Conservation (phyloP, 1,140 invertebrate species). For the Drosophila sucinea region DNA sequence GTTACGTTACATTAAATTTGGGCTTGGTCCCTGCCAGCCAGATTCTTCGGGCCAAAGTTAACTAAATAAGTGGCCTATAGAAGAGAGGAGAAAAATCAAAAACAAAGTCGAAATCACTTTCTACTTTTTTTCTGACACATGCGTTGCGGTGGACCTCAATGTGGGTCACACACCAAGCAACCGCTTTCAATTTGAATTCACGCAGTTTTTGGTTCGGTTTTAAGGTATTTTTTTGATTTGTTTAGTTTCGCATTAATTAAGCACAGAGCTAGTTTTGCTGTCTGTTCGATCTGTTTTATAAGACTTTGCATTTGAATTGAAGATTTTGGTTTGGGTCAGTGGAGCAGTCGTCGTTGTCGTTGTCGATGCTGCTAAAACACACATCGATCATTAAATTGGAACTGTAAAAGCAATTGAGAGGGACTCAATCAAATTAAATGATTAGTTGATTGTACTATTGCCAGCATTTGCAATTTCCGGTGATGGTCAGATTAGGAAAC, state of each 20-base stretch:
- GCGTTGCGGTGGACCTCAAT: constrained; percentile 53
- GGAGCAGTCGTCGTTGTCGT: constrained; percentile 25
- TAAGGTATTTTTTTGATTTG: constrained; percentile 54
- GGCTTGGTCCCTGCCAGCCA: constrained; percentile 3
- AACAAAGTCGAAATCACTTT: constrained; percentile 58
- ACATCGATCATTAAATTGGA: constrained; percentile 48
- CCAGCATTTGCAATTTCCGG: constrained; percentile 17
- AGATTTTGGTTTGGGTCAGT: constrained; percentile 50
- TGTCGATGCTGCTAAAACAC: neutral
- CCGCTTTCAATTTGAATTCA: constrained; percentile 70
- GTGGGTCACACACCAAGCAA: constrained; percentile 56
- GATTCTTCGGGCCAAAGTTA: constrained; percentile 1
- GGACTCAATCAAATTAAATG: constrained; percentile 21
- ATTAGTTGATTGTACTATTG: constrained; percentile 10
- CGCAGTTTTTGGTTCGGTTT: constrained; percentile 5
- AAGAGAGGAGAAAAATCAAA: constrained; percentile 15
- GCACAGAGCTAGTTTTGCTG: constrained; percentile 35
- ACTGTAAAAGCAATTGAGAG: constrained; percentile 22
- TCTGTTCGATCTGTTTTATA: constrained; percentile 35
- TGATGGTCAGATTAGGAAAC: neutral
- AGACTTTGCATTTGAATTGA: constrained; percentile 11
- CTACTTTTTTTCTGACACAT: constrained; percentile 67
- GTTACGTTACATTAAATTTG: constrained; percentile 1
- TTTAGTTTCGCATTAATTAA: constrained; percentile 73
- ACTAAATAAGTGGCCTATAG: neutral